A percentile compares a stretch with the other conserved stretches of the same genome.
These are phyloP conservation scores for Drosophila putrida DNA, from an alignment of 2,888 invertebrate genomes.

Conservation along the genomic window DNA sequence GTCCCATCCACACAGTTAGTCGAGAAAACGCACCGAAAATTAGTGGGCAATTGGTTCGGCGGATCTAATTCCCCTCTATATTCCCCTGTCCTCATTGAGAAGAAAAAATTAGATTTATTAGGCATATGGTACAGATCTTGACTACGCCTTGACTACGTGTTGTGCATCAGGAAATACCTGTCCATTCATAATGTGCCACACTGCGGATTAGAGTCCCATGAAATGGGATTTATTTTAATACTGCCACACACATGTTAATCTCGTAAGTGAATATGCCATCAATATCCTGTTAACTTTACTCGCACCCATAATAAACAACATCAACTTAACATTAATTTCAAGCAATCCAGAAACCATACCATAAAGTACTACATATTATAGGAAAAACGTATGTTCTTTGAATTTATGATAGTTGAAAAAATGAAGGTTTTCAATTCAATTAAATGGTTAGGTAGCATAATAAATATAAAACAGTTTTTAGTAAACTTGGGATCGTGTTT, in stretches of 20 bases:
- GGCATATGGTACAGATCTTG: conserved; percentile 74
- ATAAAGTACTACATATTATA: neutral
- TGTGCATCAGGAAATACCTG: conserved; percentile 55
- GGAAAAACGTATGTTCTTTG: neutral
- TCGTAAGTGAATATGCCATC: conserved; percentile 54
- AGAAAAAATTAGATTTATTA: conserved; percentile 71
- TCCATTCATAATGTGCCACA: conserved; percentile 35
- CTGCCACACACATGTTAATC: conserved; percentile 47
- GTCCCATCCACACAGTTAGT: conserved; percentile 41
- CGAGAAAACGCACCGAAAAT: conserved; percentile 76
- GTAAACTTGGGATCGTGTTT: neutral
- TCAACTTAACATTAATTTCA: conserved; percentile 22
- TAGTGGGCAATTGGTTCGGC: conserved; percentile 68
- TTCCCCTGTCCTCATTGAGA: neutral
- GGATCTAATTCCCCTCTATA: neutral
- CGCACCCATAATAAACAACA: conserved; percentile 33
- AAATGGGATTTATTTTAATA: conserved; percentile 66
- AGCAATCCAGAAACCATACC: conserved; percentile 2
- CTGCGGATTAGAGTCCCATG: conserved; percentile 39
- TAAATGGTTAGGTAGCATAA: neutral
- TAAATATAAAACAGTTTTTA: neutral
- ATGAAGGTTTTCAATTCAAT: neutral
- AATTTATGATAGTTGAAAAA: neutral
- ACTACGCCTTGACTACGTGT: conserved; percentile 58
- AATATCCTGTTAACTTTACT: conserved; percentile 33